phyloP scores from a whole-genome alignment of 2,888 invertebrate genomes.

The Pammene aurita region DNA sequence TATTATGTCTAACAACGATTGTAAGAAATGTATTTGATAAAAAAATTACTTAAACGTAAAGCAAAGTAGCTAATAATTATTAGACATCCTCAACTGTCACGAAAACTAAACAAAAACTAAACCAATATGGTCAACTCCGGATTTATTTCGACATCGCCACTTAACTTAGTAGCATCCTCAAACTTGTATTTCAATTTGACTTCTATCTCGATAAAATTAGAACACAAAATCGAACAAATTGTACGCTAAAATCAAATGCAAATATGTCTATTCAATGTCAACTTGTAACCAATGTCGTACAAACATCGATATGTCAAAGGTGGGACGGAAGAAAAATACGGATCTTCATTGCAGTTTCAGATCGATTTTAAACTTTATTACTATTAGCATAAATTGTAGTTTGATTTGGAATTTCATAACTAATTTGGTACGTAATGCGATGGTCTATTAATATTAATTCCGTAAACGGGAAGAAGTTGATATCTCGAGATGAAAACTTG shows the following conservation, averaged over 20 bases:
- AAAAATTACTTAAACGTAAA: background rate
- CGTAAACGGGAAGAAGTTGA: too few species aligned
- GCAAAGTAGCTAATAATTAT: conserved; percentile 5
- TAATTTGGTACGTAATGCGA: conserved; percentile 7
- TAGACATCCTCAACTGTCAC: conserved; percentile 12
- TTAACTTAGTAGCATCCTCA: conserved; percentile 12
- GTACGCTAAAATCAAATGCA: conserved; percentile 46
- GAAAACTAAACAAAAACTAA: conserved; percentile 31
- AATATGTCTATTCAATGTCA: conserved; percentile 52
- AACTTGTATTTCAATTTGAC: background rate
- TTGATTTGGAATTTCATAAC: background rate
- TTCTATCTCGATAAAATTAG: background rate
- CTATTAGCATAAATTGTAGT: background rate
- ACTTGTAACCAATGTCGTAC: conserved; percentile 43
- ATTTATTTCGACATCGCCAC: conserved; percentile 28
- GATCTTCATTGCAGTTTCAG: conserved; percentile 42
- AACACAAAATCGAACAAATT: conserved; percentile 1
- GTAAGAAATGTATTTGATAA: too few species aligned
- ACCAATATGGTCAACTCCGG: conserved; percentile 27
- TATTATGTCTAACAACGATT: too few species aligned
- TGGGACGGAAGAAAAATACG: conserved; percentile 48
- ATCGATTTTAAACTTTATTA: conserved; percentile 21
- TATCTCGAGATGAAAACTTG: too few species aligned
- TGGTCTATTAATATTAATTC: conserved; percentile 32
- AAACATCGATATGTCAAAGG: conserved; percentile 47